Percentiles rank a stretch among this genome's conserved stretches.
Conservation (phyloP, 2,888 invertebrate genomes). For the Hirtodrosophila cameraria region DNA sequence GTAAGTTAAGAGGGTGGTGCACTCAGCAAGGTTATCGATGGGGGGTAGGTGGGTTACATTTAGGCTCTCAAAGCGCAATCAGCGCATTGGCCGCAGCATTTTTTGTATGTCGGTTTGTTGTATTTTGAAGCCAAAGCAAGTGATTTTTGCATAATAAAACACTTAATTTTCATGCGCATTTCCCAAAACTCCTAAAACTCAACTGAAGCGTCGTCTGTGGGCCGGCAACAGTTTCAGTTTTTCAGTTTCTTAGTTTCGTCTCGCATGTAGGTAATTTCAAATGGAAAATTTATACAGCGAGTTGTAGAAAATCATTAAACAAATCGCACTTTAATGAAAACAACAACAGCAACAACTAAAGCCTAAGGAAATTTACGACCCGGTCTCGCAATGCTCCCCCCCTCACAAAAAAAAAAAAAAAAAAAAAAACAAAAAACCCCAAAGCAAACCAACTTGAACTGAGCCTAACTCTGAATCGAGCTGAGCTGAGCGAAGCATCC, state of each 20-base stretch:
- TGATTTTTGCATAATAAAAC: slow-evolving; percentile 82
- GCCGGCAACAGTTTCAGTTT: slow-evolving; percentile 23
- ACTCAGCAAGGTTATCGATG: background rate
- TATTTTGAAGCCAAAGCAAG: slow-evolving; percentile 41
- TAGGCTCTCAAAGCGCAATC: slow-evolving; percentile 49
- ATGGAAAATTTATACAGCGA: slow-evolving; percentile 78
- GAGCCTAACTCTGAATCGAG: slow-evolving; percentile 20
- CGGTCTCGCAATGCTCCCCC: slow-evolving; percentile 24
- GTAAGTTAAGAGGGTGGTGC: background rate
- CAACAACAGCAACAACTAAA: slow-evolving; percentile 37
- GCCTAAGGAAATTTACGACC: slow-evolving; percentile 70
- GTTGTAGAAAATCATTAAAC: slow-evolving; percentile 81
- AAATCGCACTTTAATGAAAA: slow-evolving; percentile 82
- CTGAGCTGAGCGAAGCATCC: slow-evolving; percentile 61
- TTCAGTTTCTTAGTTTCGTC: slow-evolving; percentile 40
- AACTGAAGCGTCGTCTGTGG: slow-evolving; percentile 53
- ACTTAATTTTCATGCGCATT: slow-evolving; percentile 81
- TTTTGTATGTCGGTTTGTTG: slow-evolving; percentile 3
- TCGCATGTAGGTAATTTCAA: slow-evolving; percentile 77
- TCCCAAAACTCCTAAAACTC: slow-evolving; percentile 65
- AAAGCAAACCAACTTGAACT: slow-evolving; percentile 38
- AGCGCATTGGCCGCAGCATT: slow-evolving; percentile 42
- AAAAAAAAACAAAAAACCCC: slow-evolving; percentile 31
- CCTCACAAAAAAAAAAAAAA: slow-evolving; percentile 18
- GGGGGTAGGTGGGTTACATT: slow-evolving; percentile 29